These are phyloP conservation scores for Hyperoodon ampullatus DNA, from an alignment of 2,113 vertebrate species.

Conservation along the genomic window DNA sequence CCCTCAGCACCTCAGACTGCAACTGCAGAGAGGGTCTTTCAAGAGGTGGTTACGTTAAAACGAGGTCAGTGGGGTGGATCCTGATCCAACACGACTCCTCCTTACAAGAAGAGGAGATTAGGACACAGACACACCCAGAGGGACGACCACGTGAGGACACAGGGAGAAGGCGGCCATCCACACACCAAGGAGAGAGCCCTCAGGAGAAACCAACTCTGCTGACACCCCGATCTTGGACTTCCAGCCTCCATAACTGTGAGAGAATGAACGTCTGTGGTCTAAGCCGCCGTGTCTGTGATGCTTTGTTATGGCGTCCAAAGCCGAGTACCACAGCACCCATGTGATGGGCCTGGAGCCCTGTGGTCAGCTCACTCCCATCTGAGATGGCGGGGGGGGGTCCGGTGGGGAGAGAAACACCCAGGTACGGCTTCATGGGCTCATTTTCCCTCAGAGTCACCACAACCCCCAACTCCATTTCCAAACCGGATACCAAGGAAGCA, in stretches of 20 bases:
- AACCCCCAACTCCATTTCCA: neutral
- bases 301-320: rapidly evolving
- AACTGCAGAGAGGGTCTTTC: neutral
- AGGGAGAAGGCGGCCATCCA: rapidly evolving
- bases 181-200: neutral
- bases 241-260: rapidly evolving
- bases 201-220: neutral
- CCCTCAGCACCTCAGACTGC: neutral
- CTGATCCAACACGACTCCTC: neutral
- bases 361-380: neutral
- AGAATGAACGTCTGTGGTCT: neutral
- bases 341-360: rapidly evolving
- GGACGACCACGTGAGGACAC: neutral
- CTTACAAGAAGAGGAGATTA: neutral
- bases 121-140: neutral
- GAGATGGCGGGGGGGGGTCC: neutral
- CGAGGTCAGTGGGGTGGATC: rapidly evolving
- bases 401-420: neutral
- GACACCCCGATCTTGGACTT: neutral
- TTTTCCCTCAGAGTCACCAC: neutral
- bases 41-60: neutral
- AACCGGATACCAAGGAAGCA: neutral
- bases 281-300: rapidly evolving
- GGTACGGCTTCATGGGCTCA: neutral
- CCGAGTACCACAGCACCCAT: neutral